Evolutionary conservation across 1,140 invertebrate species (phyloP).

Genomic region (Eueides isabella): DNA sequence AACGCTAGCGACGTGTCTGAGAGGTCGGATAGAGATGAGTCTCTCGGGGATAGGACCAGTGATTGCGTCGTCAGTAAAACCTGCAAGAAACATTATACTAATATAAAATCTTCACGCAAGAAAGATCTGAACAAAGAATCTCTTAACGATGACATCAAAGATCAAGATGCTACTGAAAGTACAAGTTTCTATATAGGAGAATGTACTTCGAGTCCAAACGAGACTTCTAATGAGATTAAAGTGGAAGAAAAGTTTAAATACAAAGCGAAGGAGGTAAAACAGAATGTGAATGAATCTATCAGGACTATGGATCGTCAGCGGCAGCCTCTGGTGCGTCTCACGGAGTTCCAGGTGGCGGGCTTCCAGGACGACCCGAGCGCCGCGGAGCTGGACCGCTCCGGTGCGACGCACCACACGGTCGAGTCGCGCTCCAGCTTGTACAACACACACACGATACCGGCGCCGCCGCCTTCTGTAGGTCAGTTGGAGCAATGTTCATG

Average conservation of each 20-base stretch:
- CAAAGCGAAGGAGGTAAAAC: conserved; percentile 66
- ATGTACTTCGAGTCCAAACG: conserved; percentile 28
- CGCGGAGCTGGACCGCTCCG: conserved; percentile 61
- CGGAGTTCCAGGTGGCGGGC: conserved; percentile 54
- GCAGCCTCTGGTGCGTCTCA: conserved; percentile 45
- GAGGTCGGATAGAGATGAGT: conserved; percentile 26
- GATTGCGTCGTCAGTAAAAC: conserved; percentile 37
- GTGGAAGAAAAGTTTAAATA: conserved; percentile 41
- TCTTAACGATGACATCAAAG: conserved; percentile 59
- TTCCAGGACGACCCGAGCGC: conserved; percentile 47
- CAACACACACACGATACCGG: conserved; percentile 39
- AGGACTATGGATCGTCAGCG: conserved; percentile 54
- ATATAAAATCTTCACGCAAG: conserved; percentile 69
- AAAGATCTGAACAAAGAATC: conserved; percentile 52
- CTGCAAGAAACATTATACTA: conserved; percentile 74
- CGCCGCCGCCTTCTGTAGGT: conserved; percentile 69
- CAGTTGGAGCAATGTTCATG: conserved; percentile 26
- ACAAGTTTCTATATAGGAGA: conserved; percentile 64
- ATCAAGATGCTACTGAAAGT: conserved; percentile 60
- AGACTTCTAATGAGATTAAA: conserved; percentile 37
- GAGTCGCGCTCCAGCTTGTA: conserved; percentile 56
- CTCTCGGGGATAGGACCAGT: conserved; percentile 18
- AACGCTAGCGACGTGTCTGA: conserved; percentile 30
- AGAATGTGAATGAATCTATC: conserved; percentile 66
- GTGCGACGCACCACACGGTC: conserved; percentile 57